Conservation (phyloP, 2,797 vertebrate species). For the Acanthopagrus latus region DNA sequence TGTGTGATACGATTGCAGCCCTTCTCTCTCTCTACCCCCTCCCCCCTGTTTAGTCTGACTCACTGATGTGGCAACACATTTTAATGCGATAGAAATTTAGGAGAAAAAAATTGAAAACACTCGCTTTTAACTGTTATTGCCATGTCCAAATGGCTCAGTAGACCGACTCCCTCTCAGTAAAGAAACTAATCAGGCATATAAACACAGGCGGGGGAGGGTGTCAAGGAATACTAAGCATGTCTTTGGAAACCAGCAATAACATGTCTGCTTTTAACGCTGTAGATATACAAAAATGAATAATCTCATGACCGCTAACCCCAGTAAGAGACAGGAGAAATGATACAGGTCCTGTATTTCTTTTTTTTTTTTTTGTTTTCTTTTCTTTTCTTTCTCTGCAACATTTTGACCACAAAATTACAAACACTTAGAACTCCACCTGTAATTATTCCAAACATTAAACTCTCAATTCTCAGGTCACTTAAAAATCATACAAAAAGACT, state of each 20-base stretch:
- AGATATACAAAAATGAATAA: slow-evolving; percentile 46
- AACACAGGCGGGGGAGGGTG: slow-evolving; percentile 18
- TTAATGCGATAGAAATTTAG: slow-evolving; percentile 26
- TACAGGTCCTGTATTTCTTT: slow-evolving; percentile 29
- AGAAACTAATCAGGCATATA: slow-evolving; percentile 40
- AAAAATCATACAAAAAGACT: slow-evolving; percentile 80
- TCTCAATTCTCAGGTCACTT: slow-evolving; percentile 69
- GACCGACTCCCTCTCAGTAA: slow-evolving; percentile 48
- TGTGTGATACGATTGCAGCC: slow-evolving; percentile 39
- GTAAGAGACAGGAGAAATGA: slow-evolving; percentile 50
- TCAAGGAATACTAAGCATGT: slow-evolving; percentile 62
- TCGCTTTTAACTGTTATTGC: slow-evolving; percentile 45
- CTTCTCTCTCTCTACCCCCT: slow-evolving; percentile 17
- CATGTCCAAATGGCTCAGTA: slow-evolving; percentile 54
- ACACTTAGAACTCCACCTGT: slow-evolving; percentile 72
- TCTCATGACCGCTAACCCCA: slow-evolving; percentile 43
- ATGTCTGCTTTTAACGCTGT: slow-evolving; percentile 47
- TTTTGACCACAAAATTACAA: slow-evolving; percentile 77
- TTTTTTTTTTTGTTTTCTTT: slow-evolving; percentile 22
- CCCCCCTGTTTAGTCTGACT: slow-evolving; percentile 21
- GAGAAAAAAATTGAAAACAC: neutral
- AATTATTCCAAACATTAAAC: slow-evolving; percentile 66
- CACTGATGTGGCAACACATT: slow-evolving; percentile 29
- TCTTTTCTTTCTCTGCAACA: slow-evolving; percentile 66
- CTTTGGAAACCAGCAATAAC: slow-evolving; percentile 74